Conservation (phyloP, 2,113 vertebrate species). For the Xerus inauris region DNA sequence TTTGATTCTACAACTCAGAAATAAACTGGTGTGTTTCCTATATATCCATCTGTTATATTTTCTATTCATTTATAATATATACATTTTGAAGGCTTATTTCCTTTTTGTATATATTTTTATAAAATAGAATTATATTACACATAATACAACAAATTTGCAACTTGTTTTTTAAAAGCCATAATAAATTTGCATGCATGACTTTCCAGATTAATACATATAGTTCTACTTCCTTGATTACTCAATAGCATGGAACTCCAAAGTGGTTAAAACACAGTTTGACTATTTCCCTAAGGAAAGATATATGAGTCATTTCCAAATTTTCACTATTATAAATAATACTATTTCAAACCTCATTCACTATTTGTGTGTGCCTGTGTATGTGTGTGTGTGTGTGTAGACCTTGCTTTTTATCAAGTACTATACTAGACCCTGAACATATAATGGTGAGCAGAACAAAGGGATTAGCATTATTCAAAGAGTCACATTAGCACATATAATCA, state of each 20-base stretch:
- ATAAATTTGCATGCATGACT: neutral
- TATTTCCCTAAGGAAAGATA: neutral
- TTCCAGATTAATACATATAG: neutral
- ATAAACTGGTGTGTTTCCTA: neutral
- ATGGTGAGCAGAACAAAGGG: neutral
- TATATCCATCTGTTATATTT: neutral
- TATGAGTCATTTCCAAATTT: conserved; percentile 34
- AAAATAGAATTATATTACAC: neutral
- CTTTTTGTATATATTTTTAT: neutral
- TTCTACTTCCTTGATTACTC: neutral
- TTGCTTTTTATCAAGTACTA: neutral
- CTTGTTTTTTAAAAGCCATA: neutral
- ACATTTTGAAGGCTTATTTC: neutral
- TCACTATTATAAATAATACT: conserved; percentile 32
- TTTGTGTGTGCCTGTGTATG: neutral
- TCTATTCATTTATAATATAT: neutral
- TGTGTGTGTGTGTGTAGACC: neutral
- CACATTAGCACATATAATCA: neutral
- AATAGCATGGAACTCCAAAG: neutral
- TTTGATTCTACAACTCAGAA: conserved; percentile 36
- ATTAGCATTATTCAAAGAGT: neutral
- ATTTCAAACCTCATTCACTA: neutral
- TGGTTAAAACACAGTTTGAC: neutral
- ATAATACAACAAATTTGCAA: neutral
- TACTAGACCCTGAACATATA: neutral